Evolutionary conservation across 2,888 invertebrate species (phyloP), one percentile per base, ranked within the genome.

Genomic region (Agriopis marginaria): DNA sequence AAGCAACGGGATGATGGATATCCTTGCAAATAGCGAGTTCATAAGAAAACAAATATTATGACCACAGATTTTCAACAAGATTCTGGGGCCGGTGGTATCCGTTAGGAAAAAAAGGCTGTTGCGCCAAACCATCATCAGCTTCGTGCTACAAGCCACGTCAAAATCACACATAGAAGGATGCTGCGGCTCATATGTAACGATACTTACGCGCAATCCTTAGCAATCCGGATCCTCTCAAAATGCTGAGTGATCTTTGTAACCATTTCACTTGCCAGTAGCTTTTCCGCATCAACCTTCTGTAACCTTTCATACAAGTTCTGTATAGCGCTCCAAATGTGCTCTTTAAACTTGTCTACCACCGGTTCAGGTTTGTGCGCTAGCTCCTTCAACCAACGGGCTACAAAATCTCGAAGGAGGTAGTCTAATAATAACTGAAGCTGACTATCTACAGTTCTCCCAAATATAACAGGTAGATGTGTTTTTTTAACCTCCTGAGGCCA

Each of bases 341-440:
- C 97, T 76, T 97, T 97, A 79, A 96, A 95, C 76, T 95, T 95
- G 78, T 95, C 95, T 72, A 95, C 95, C 63, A 96, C 94, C 59
- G 95, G 92, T 73, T 96, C 96, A 0, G 96, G 96, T 80, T 95
- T 95, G 69, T 96, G 95, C 7, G 96, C 95, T n/a, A 97, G 90
- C 73, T 96, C 96, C 53, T 95, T 96, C 56, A 98, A 91, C 97
- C 98, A 98, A 63, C 95, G 94, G 40, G 96, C 92, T 71, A 98
- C 95, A 91, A 97, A 98, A 87, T 98, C 98, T 79, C 97, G 94
- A 53, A 97, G 93, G 49, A 97, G 92, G 86, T 97, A 96, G 86
- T 98, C 98, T 76, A 98, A 95, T 51, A 98, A 94, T 85, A 98
- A 97, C 82, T 98, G 97, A 40, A 98, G 88, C 75, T 97, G 96